These are phyloP conservation scores for Ariopsis seemanni DNA, from an alignment of 2,113 vertebrate species.

Conservation along the genomic window DNA sequence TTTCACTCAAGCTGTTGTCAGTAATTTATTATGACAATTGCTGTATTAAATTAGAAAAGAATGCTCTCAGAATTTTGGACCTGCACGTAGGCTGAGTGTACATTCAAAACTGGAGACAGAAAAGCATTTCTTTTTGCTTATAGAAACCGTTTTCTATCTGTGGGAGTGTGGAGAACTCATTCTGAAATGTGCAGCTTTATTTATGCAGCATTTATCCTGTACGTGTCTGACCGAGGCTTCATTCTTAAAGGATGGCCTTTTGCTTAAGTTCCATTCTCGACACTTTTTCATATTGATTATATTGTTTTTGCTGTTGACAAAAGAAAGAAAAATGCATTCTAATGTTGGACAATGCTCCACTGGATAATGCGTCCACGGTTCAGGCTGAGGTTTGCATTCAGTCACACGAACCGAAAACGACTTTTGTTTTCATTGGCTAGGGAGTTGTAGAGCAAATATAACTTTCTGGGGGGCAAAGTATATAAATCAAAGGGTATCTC, in stretches of 20 bases:
- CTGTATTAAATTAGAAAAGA: neutral
- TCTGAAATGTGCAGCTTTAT: constrained; percentile 40
- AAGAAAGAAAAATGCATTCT: neutral
- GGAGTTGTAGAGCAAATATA: neutral
- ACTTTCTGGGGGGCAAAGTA: neutral
- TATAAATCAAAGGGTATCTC: neutral
- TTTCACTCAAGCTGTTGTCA: too few relatives aligned
- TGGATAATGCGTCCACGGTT: neutral
- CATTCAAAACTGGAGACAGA: neutral
- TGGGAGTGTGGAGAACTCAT: neutral
- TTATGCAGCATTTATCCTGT: constrained; percentile 29
- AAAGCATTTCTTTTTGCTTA: too few relatives aligned
- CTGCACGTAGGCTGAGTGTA: neutral
- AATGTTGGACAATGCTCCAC: neutral
- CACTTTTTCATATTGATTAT: neutral
- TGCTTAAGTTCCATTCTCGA: neutral
- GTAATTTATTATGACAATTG: neutral
- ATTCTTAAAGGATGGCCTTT: constrained; percentile 30
- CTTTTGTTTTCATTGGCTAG: neutral
- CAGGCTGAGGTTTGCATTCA: neutral
- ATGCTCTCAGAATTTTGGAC: neutral
- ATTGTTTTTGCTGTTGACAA: neutral
- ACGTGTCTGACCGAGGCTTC: neutral
- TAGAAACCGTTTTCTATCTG: neutral
- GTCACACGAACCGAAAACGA: neutral